Percentiles rank a stretch among this genome's conserved stretches.
phyloP scores from a whole-genome alignment of 2,888 invertebrate genomes.

The Hipparchia sbordonii region DNA sequence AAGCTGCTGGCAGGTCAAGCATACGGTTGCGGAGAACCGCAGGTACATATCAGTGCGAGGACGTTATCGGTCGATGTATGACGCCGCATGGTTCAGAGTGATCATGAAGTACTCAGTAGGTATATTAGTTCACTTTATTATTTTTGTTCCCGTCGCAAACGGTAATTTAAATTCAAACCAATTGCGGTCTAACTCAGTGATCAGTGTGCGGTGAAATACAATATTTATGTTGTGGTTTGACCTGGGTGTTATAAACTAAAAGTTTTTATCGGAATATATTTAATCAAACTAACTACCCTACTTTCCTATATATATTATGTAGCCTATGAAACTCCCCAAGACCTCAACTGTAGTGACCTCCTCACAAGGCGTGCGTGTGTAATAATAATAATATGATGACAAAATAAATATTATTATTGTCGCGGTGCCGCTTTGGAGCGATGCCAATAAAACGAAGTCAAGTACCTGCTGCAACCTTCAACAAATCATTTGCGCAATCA shows the following conservation, averaged over 20 bases:
- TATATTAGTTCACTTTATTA: not conserved
- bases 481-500: slow-evolving; percentile 34
- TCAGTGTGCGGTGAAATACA: slow-evolving; percentile 3
- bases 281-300: not conserved
- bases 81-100: too few species aligned
- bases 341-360: too few species aligned
- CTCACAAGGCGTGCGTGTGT: too few species aligned
- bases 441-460: slow-evolving; percentile 28
- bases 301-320: too few species aligned
- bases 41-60: too few species aligned
- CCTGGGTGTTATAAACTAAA: slow-evolving; percentile 2
- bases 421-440: slow-evolving; percentile 26
- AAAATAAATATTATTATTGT: slow-evolving; percentile 10
- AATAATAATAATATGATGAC: too few species aligned
- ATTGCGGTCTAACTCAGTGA: slow-evolving; percentile 9
- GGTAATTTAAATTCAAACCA: not conserved
- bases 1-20: too few species aligned
- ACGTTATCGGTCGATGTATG: too few species aligned
- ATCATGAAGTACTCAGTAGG: too few species aligned
- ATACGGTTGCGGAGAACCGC: too few species aligned
- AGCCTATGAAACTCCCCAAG: too few species aligned
- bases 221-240: slow-evolving; percentile 10
- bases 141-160: not conserved
- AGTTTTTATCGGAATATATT: not conserved
- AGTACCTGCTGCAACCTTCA: slow-evolving; percentile 28